phyloP scores from a whole-genome alignment of 2,888 invertebrate species.

The Melanargia galathea region DNA sequence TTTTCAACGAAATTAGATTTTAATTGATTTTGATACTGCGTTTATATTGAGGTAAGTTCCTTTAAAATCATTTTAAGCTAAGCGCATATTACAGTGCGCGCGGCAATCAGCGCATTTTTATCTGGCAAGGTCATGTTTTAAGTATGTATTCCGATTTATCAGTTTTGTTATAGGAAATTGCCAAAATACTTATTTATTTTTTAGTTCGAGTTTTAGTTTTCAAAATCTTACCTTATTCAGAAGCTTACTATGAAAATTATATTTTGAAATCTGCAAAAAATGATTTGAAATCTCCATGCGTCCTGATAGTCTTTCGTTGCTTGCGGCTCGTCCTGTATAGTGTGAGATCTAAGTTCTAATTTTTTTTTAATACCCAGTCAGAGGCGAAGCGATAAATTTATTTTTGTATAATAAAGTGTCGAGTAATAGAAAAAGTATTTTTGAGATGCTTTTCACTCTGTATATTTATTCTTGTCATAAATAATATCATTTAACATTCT shows the following conservation, averaged over 20 bases:
- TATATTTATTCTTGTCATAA: slow-evolving; percentile 11
- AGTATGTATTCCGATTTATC: too few relatives aligned
- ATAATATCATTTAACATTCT: background rate
- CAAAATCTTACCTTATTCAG: too few relatives aligned
- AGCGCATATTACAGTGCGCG: background rate
- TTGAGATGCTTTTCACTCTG: background rate
- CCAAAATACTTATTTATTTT: too few relatives aligned
- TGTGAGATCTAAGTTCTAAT: background rate
- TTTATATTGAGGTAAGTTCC: slow-evolving; percentile 23
- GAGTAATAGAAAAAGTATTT: background rate
- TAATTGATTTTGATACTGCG: background rate
- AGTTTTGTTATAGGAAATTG: too few relatives aligned
- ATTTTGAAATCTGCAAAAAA: too few relatives aligned
- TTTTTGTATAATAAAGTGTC: slow-evolving; percentile 13
- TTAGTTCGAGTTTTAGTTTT: too few relatives aligned
- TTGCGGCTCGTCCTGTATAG: background rate
- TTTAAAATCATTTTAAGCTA: slow-evolving; percentile 11
- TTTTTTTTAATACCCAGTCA: slow-evolving; percentile 13
- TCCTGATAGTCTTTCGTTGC: too few relatives aligned
- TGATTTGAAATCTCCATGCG: too few relatives aligned
- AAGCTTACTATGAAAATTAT: too few relatives aligned
- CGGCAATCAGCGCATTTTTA: background rate
- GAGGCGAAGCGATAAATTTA: slow-evolving; percentile 10
- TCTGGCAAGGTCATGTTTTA: too few relatives aligned
- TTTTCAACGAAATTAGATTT: slow-evolving; percentile 15